Percentiles rank a stretch among this genome's conserved stretches.
phyloP scores from a whole-genome alignment of 2,113 vertebrate genomes.

The Chiloscyllium plagiosum region DNA sequence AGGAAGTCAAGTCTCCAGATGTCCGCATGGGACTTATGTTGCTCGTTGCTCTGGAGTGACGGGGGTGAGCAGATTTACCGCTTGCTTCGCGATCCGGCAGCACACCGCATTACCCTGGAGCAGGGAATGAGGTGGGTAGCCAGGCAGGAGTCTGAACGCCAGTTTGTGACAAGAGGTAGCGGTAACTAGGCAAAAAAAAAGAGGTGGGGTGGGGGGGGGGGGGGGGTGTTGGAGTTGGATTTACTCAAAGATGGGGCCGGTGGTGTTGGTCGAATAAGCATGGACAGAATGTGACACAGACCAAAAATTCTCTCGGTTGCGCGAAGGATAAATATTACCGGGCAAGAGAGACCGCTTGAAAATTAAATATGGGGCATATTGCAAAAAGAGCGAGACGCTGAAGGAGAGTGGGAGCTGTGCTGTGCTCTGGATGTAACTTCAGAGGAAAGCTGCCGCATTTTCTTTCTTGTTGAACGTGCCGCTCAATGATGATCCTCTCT shows the following conservation, averaged over 20 bases:
- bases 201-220: too few relatives aligned
- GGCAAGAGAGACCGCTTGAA: too few relatives aligned
- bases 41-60: background rate
- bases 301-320: too few relatives aligned
- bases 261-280: too few relatives aligned
- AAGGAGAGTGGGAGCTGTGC: too few relatives aligned
- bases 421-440: background rate
- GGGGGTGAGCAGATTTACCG: background rate
- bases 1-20: background rate
- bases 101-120: background rate
- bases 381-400: background rate
- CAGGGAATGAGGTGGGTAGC: background rate
- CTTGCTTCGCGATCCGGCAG: background rate
- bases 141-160: background rate
- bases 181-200: background rate
- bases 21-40: background rate
- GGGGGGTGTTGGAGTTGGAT: too few relatives aligned
- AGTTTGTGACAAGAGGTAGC: background rate
- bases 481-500: background rate
- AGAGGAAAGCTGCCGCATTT: constrained; percentile 2
- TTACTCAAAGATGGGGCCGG: too few relatives aligned
- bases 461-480: too few relatives aligned
- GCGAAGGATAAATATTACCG: too few relatives aligned
- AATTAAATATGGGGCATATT: background rate
- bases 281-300: background rate